A percentile compares a stretch with the other conserved stretches of the same genome.
phyloP scores from a whole-genome alignment of 2,113 vertebrate species.

The Pollimyrus isidori region DNA sequence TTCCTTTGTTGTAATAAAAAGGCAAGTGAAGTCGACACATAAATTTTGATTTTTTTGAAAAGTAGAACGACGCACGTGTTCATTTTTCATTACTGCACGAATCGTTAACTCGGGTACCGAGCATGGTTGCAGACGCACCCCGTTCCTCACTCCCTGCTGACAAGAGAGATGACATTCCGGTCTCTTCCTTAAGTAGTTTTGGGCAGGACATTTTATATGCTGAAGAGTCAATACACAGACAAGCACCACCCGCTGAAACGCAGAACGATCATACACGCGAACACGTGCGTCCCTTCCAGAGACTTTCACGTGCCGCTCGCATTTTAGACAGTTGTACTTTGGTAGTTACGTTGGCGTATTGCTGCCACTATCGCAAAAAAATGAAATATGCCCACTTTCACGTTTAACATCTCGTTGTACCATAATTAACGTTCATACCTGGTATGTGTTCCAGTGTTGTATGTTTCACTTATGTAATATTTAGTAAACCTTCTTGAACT shows the following conservation, averaged over 20 bases:
- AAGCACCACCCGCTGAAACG: slow-evolving; percentile 31
- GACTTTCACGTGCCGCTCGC: not conserved
- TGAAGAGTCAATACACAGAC: slow-evolving; percentile 1
- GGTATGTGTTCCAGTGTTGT: not conserved
- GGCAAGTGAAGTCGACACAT: not conserved
- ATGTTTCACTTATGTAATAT: not conserved
- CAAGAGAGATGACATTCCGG: not conserved
- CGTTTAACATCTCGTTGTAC: not conserved
- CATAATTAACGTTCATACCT: not conserved
- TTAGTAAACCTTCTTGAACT: not conserved
- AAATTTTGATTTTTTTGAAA: not conserved
- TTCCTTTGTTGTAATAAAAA: not conserved
- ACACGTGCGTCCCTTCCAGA: not conserved
- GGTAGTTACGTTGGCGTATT: not conserved
- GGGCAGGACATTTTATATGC: slow-evolving; percentile 15
- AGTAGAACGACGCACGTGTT: slow-evolving; percentile 1
- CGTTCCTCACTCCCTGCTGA: not conserved
- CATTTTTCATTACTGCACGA: not conserved
- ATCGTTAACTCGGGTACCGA: not conserved
- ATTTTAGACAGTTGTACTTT: not conserved
- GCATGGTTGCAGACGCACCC: not conserved
- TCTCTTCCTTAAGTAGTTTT: not conserved
- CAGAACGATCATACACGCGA: not conserved
- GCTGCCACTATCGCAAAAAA: not conserved
- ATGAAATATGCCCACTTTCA: not conserved